Evolutionary conservation across 1,140 invertebrate genomes (phyloP), one percentile per base, ranked within the genome.

Genomic region (Rhagoletis pomonella): DNA sequence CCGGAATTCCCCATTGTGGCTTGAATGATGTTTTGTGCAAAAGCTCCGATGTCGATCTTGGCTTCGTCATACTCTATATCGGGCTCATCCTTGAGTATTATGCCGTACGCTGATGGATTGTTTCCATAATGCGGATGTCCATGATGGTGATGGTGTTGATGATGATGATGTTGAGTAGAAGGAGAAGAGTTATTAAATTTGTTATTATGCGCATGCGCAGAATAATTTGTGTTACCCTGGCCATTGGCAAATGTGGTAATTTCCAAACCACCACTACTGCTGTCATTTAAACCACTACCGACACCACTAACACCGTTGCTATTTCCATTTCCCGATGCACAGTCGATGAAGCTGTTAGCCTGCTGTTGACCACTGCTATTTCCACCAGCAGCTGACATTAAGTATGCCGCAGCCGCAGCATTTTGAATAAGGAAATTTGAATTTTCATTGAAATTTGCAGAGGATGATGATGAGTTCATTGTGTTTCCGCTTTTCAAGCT

Each of bases 21-120:
- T 73, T 92, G 91, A 3, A 92, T 92, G 3, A 92, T 92, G 85
- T 91, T 92, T 94, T 89, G 90, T 7, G 91, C 90, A 85, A 93
- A 91, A 29, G 89, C 90, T 85, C 95, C 93, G 92, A 94, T 93
- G 94, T 96, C 96, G 47, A 97, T 95, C 91, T 97, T 97, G 4
- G 91, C 90, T 88, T 94, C 94, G 86, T 96, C 95, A 90, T 97
- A 97, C 47, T 96, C 96, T 55, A 97, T 93, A 89, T 96, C 96
- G 4, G 96, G 96, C 90, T 97, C 96, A 90, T 97, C 96, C 90
- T 97, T 96, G 42, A 97, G 93, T 85, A 96, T 95, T 87, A 97
- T 93, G 4, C 96, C 96, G 87, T 97, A 97, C 1, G 96, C 92
- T 19, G 96, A 96, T 90, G 97, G 97, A 93, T 97, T 97, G 59